Evolutionary conservation across 2,113 vertebrate species (phyloP), one percentile per base, ranked within the genome.

Genomic region (Neodontobutis hainanensis): DNA sequence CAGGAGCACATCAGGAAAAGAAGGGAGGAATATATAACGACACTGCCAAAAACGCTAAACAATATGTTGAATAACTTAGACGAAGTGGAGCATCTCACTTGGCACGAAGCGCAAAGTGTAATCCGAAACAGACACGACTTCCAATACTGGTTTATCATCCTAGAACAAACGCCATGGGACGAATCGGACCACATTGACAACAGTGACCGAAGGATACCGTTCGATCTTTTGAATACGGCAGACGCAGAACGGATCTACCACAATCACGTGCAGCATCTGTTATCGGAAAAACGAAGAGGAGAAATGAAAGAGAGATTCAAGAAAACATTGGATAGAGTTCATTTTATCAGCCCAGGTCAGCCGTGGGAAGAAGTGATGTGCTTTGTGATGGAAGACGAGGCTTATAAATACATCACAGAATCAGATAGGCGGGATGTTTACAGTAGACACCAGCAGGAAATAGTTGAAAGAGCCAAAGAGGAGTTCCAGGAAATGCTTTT

Each of bases 401-500:
- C 97, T 4, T 99, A 96, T 90, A 98, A 97, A 82, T 98, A 96
- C 72, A 98, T 99, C 85, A 95, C 93, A 19, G 97, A 99, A 87
- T 88, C 91, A 69, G 97, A 99, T 77, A 94, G 97, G 75, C 94
- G 95, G 85, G 97, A 98, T 84, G 96, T 99, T 50, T 99, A 99
- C 85, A 91, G 91, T 81, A 94, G 93, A 73, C 96, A 99, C 91
- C 97, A 98, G 92, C 94, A 95, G 86, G 97, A 99, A 93, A 98
- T 99, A 84, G 96, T 99, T 89, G 96, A 99, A 94, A 95, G 95
- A 94, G 97, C 97, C 93, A 99, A 98, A 94, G 97, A 99, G 90
- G 97, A 99, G 89, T 99, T 99, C 93, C 98, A 99, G 93, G 96
- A 99, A 95, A 97, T 99, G 98, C 96, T 99, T 88, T 99, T 99